phyloP scores from a whole-genome alignment of 2,888 invertebrate species.

The Pammene fasciana region DNA sequence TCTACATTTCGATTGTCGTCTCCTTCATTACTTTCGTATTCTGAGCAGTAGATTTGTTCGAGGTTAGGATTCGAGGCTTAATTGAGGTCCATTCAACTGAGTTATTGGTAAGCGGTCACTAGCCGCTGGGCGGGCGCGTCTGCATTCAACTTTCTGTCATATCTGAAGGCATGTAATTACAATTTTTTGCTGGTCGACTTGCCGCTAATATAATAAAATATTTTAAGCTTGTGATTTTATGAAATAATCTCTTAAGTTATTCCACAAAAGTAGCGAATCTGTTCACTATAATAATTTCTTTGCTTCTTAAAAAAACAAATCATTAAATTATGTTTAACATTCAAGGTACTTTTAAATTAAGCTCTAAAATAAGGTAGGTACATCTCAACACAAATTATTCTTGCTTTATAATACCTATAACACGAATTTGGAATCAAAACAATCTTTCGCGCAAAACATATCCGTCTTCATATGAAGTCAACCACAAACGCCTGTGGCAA shows the following conservation, averaged over 20 bases:
- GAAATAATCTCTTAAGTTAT: not conserved
- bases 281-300: not conserved
- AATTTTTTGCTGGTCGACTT: conserved; percentile 48
- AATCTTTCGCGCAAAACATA: conserved; percentile 7
- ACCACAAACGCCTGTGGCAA: conserved; percentile 36
- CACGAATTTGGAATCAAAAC: not conserved
- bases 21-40: conserved; percentile 59
- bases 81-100: conserved; percentile 72
- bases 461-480: conserved; percentile 7
- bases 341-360: too few relatives aligned
- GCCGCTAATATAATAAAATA: conserved; percentile 20
- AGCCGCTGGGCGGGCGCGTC: conserved; percentile 50
- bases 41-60: conserved; percentile 62
- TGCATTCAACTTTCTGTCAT: conserved; percentile 54
- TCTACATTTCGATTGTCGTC: conserved; percentile 67
- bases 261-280: not conserved
- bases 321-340: too few relatives aligned
- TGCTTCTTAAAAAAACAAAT: too few relatives aligned
- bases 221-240: not conserved
- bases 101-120: conserved; percentile 69
- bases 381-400: not conserved
- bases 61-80: conserved; percentile 61
- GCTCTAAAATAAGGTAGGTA: too few relatives aligned
- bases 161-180: conserved; percentile 48
- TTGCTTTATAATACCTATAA: not conserved